Evolutionary conservation across 1,140 invertebrate species (phyloP).

Genomic region (Stegodyphus dumicola): DNA sequence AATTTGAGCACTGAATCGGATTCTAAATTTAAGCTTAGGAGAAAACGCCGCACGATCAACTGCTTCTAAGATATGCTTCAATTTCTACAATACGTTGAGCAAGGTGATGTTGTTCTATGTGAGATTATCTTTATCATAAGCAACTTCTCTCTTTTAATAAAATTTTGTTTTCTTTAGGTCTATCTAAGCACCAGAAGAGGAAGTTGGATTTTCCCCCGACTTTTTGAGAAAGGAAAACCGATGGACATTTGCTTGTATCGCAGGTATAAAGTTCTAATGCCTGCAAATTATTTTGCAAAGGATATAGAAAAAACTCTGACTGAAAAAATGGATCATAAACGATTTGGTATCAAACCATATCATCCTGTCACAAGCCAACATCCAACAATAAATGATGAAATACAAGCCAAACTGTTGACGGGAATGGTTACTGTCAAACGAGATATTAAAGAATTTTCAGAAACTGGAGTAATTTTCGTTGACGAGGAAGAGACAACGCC

Average conservation of each 20-base stretch:
- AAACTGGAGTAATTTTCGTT: constrained; percentile 67
- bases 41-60: no score
- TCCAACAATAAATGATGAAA: constrained; percentile 72
- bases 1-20: no score
- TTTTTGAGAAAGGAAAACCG: constrained; percentile 67
- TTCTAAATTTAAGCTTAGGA: no score
- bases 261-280: constrained; percentile 6
- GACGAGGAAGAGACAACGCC: constrained; percentile 60
- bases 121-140: no score
- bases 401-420: constrained; percentile 70
- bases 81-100: no score
- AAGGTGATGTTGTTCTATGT: no score
- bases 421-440: constrained; percentile 69
- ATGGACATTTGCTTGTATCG: constrained; percentile 63
- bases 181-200: constrained; percentile 71
- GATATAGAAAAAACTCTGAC: constrained; percentile 22
- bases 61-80: no score
- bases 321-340: constrained; percentile 69
- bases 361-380: constrained; percentile 70
- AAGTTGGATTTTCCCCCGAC: constrained; percentile 69
- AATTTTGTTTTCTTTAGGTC: constrained; percentile 64
- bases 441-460: constrained; percentile 67
- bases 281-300: constrained; percentile 7
- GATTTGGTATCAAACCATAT: constrained; percentile 69
- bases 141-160: not conserved